phyloP scores from a whole-genome alignment of 2,797 vertebrate genomes.

The Alcedo quadribrachys region DNA sequence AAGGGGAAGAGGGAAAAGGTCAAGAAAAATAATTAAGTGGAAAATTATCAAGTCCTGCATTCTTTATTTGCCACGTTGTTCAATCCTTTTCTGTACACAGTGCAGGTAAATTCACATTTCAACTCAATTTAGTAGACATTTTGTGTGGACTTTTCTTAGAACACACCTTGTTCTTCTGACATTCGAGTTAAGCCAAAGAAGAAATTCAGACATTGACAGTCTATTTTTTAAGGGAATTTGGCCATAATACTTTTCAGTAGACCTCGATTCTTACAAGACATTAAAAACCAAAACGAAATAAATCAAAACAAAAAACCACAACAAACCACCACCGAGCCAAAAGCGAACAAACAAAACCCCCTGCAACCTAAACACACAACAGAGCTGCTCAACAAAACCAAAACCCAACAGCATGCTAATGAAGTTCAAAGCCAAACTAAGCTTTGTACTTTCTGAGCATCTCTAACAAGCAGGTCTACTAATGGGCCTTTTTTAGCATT shows the following conservation, averaged over 20 bases:
- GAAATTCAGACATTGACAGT: neutral
- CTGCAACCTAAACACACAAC: no score
- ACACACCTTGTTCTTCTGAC: neutral
- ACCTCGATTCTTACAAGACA: neutral
- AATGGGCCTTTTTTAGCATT: neutral
- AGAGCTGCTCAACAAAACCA: neutral
- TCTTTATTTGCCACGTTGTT: neutral
- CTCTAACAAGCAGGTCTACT: neutral
- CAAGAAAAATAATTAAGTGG: neutral
- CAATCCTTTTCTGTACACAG: neutral
- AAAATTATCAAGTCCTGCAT: neutral
- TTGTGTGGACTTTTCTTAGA: neutral
- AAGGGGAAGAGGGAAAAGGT: neutral
- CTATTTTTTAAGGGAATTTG: neutral
- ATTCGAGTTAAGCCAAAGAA: neutral
- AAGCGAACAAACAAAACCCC: no score
- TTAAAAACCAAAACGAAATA: neutral
- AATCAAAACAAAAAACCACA: neutral
- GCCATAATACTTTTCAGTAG: neutral
- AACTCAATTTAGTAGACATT: neutral
- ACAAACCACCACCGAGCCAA: neutral
- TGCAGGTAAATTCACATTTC: neutral
- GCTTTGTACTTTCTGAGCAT: neutral
- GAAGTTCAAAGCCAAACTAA: neutral
- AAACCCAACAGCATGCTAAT: neutral